Base-by-base conservation (phyloP, 2,888 invertebrate genomes). In the Hymenopus coronatus region DNA sequence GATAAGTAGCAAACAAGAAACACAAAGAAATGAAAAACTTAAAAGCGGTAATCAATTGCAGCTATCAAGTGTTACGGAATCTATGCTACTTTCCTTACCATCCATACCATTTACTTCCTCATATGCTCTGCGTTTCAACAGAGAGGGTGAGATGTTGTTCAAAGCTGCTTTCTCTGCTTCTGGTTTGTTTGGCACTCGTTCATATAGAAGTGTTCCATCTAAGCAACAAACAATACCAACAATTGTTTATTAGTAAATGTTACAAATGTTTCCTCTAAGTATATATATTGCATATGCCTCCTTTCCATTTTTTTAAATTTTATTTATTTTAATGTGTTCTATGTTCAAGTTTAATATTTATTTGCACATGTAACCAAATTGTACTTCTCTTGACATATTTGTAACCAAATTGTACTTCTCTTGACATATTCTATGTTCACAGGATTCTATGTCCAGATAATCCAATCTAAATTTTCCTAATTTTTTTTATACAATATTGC, bases 21-120 rank as follows among this genome's bases (percentile, higher is more conserved):
- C 93, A 93, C 92, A 89, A 90, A 90, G 86, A 90, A 87, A 89
- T 85, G 54, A 30, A 28, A 46, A 87, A 87, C 28, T 87, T 14
- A 81, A 87, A n/a, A 30, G 28, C n/a, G 3, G 25, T 33, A 85
- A 28, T 85, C 20, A 27, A 46, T 12, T 86, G 27, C 30, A 86
- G 25, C 15, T 4, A 86, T 28, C 28, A 25, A 12, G 12, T 25
- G 27, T 46, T 28, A 85, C 27, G 8, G 81, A 54, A 88, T 82
- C 84, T 87, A 82, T 30, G 20, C 87, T 30, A 40, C 54, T 83
- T 27, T 82, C 95, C 96, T 96, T 95, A 97, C 97, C 97, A 94
- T 98, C 97, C 92, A 97, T 95, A 90, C 97, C 98, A 93, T 98
- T 97, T 94, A 97, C 95, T 93, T 98, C 98, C 92, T 98, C 98